A percentile compares a stretch with the other conserved stretches of the same genome.
Conservation (phyloP, 2,113 vertebrate species). For the Callaeas wilsoni region DNA sequence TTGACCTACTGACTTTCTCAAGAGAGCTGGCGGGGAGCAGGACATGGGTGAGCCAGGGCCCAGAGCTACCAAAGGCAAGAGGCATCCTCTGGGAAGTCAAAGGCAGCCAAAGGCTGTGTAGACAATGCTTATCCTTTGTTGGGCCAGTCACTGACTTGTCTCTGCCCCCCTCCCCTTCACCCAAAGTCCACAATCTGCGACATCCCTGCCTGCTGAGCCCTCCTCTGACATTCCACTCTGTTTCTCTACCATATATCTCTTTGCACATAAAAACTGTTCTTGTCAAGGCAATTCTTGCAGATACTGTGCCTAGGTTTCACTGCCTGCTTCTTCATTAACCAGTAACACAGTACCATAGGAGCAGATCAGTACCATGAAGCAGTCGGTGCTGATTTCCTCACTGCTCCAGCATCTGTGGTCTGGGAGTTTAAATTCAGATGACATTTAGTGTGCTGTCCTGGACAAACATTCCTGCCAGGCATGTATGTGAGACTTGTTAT, state of each 20-base stretch:
- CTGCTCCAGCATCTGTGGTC: background rate
- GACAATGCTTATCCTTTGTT: background rate
- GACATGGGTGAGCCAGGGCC: background rate
- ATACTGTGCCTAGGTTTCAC: background rate
- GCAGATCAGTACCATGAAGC: background rate
- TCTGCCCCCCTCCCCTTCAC: background rate
- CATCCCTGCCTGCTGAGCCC: background rate
- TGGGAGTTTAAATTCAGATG: background rate
- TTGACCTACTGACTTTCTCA: background rate
- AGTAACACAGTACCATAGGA: background rate
- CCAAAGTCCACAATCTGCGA: background rate
- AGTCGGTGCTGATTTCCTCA: background rate
- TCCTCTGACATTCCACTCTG: background rate
- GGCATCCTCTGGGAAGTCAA: background rate
- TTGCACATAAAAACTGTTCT: background rate
- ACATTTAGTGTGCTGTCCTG: background rate
- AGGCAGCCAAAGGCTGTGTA: background rate
- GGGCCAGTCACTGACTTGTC: background rate
- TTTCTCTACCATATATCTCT: background rate
- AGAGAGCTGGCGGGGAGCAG: accelerated
- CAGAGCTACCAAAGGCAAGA: background rate
- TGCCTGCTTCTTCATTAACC: background rate
- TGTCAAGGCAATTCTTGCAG: background rate
- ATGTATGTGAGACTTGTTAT: background rate
- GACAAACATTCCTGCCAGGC: background rate